Conservation (phyloP, 2,888 invertebrate genomes). For the Sturmia bella region DNA sequence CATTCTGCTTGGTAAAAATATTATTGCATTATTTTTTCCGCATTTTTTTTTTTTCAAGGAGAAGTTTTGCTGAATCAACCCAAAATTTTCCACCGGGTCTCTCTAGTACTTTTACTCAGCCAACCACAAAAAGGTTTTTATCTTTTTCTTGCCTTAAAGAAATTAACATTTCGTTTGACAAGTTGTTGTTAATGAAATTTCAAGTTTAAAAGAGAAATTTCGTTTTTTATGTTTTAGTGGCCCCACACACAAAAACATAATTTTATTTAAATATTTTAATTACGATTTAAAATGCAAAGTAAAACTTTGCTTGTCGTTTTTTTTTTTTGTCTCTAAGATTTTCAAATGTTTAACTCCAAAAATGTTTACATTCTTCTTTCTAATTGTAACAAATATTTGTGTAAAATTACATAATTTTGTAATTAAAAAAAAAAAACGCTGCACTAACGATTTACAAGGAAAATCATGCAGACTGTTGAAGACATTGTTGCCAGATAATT, state of each 20-base stretch:
- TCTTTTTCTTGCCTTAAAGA: slow-evolving; percentile 26
- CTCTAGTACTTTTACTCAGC: slow-evolving; percentile 55
- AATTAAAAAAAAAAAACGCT: slow-evolving; percentile 32
- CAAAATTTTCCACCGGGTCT: slow-evolving; percentile 35
- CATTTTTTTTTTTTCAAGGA: neutral
- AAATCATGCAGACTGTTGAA: slow-evolving; percentile 48
- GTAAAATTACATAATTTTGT: slow-evolving; percentile 46
- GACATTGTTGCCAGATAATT: slow-evolving; percentile 61
- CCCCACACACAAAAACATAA: neutral
- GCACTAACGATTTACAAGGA: slow-evolving; percentile 33
- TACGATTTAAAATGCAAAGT: slow-evolving; percentile 24
- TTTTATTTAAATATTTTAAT: neutral
- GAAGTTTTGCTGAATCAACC: no score
- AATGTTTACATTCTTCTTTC: neutral
- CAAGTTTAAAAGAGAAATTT: slow-evolving; percentile 70
- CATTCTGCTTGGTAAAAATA: no score
- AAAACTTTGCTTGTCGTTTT: no score
- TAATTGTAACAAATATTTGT: slow-evolving; percentile 14
- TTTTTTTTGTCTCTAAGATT: slow-evolving; percentile 7
- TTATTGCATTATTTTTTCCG: neutral
- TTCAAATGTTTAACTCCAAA: neutral
- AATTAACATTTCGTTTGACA: slow-evolving; percentile 63
- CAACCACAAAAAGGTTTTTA: slow-evolving; percentile 48
- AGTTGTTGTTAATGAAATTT: slow-evolving; percentile 68
- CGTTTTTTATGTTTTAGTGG: slow-evolving; percentile 2